Conservation (phyloP, 2,888 invertebrate genomes). For the Cheilosia impressa region DNA sequence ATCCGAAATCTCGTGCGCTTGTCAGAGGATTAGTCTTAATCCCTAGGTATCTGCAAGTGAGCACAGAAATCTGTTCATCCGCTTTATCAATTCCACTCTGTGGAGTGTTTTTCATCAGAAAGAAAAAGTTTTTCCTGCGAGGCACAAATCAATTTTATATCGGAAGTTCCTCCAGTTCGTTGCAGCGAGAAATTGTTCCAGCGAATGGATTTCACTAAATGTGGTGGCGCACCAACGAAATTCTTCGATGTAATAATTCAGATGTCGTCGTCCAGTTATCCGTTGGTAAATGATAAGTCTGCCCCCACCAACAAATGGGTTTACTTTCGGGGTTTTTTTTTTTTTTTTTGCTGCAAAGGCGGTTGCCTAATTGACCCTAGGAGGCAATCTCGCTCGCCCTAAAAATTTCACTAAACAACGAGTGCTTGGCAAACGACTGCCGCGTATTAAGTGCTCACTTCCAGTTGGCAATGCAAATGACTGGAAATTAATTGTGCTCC, state of each 20-base stretch:
- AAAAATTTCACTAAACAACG: no score
- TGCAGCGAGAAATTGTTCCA: constrained; percentile 36
- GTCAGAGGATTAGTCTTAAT: constrained; percentile 63
- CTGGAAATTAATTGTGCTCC: not conserved
- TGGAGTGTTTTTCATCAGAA: constrained; percentile 16
- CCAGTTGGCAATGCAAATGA: not conserved
- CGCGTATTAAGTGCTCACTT: not conserved
- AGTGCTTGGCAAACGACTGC: not conserved
- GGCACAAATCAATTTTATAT: constrained; percentile 45
- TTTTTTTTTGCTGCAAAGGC: no score
- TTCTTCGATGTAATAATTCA: constrained; percentile 10
- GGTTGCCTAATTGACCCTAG: no score
- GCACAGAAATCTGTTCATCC: constrained; percentile 53
- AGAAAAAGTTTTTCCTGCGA: not conserved
- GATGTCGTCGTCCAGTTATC: not conserved
- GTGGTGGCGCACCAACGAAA: not conserved
- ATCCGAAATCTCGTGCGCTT: constrained; percentile 43
- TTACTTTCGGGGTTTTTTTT: no score
- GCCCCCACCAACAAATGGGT: no score
- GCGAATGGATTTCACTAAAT: constrained; percentile 45
- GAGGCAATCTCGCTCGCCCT: no score
- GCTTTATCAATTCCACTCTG: constrained; percentile 29
- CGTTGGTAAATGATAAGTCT: not conserved
- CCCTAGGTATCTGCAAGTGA: constrained; percentile 50
- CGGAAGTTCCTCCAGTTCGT: constrained; percentile 22